phyloP scores from a whole-genome alignment of 1,140 invertebrate genomes.

The Drosophila biarmipes region DNA sequence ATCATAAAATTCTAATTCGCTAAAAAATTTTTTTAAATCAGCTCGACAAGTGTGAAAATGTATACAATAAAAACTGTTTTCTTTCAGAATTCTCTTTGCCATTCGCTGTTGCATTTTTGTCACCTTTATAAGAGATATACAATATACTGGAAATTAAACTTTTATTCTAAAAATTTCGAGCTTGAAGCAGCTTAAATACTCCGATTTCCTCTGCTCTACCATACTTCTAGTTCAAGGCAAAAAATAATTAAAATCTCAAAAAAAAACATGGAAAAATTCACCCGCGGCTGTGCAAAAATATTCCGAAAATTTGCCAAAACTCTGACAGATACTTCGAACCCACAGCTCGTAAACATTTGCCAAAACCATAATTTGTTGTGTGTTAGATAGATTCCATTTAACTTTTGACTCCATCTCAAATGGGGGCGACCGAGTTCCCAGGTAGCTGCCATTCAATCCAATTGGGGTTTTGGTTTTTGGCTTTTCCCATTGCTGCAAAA shows the following conservation, averaged over 20 bases:
- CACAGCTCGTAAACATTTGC: slow-evolving; percentile 69
- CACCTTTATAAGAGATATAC: no score
- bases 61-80: no score
- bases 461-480: slow-evolving; percentile 20
- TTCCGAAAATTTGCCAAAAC: slow-evolving; percentile 27
- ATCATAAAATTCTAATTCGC: no score
- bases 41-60: no score
- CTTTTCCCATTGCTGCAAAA: slow-evolving; percentile 22
- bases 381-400: slow-evolving; percentile 60
- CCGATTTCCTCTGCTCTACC: not conserved
- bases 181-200: no score
- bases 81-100: no score
- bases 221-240: slow-evolving; percentile 11
- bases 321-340: slow-evolving; percentile 60
- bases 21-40: no score
- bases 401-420: slow-evolving; percentile 41
- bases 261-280: slow-evolving; percentile 17
- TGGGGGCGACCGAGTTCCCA: slow-evolving; percentile 5
- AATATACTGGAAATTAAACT: no score
- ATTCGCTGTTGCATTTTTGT: no score
- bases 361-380: slow-evolving; percentile 34
- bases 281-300: slow-evolving; percentile 45
- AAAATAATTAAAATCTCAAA: slow-evolving; percentile 52
- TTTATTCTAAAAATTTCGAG: no score
- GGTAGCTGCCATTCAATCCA: slow-evolving; percentile 38